These are phyloP conservation scores for Melanostoma mellinum DNA, from an alignment of 2,888 invertebrate species.

Conservation along the genomic window DNA sequence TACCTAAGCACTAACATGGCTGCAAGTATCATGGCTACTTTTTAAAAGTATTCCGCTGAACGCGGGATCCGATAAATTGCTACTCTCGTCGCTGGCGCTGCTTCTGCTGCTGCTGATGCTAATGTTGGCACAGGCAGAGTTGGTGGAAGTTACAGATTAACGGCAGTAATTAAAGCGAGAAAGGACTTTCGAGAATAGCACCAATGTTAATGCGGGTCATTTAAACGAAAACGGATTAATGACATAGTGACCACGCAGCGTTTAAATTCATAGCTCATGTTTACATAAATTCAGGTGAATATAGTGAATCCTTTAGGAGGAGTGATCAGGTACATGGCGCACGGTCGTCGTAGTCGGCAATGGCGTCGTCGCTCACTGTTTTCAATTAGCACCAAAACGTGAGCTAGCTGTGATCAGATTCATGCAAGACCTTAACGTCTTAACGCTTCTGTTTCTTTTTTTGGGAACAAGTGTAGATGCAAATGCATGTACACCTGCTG, in stretches of 20 bases:
- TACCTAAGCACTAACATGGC: neutral
- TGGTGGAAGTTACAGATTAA: conserved; percentile 17
- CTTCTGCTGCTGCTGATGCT: neutral
- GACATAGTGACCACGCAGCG: conserved; percentile 51
- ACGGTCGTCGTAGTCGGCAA: neutral
- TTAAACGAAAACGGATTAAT: conserved; percentile 60
- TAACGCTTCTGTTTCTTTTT: conserved; percentile 57
- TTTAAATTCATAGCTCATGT: conserved; percentile 59
- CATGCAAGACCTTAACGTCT: conserved; percentile 35
- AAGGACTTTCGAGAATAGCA: conserved; percentile 27
- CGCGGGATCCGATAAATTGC: conserved; percentile 3
- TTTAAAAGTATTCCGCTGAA: conserved; percentile 6
- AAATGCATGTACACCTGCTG: conserved; percentile 46
- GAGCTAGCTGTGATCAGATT: conserved; percentile 33
- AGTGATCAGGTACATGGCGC: neutral
- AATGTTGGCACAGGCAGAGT: neutral
- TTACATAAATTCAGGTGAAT: conserved; percentile 56
- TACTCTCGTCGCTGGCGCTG: no score
- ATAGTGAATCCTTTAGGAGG: conserved; percentile 32
- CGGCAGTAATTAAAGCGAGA: conserved; percentile 44
- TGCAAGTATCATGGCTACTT: conserved; percentile 1
- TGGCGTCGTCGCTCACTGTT: conserved; percentile 13
- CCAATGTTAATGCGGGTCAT: conserved; percentile 44
- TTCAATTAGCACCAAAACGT: conserved; percentile 52
- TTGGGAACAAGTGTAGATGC: conserved; percentile 1